phyloP scores from a whole-genome alignment of 30 jellyfish, hydroid and myxozoan species.

The Cassiopea andromeda region DNA sequence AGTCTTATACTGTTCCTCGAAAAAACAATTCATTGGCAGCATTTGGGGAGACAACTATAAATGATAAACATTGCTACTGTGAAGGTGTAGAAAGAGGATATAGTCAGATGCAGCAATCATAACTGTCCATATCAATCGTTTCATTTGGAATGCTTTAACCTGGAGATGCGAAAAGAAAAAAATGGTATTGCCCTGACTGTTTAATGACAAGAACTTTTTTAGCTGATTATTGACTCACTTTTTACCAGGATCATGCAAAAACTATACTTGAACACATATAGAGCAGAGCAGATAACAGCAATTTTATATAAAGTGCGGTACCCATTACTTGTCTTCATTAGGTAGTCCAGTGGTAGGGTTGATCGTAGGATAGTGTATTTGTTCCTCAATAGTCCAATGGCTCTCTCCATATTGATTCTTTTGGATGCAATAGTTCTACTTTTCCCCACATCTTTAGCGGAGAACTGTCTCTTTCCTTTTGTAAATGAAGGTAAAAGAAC shows the following conservation, averaged over 20 bases:
- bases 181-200: not conserved
- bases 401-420: not conserved
- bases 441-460: not conserved
- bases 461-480: not conserved
- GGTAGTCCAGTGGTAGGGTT: not conserved
- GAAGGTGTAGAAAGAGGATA: not conserved
- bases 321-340: not conserved
- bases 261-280: not conserved
- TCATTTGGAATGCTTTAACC: not conserved
- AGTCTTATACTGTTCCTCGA: not conserved
- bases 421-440: not conserved
- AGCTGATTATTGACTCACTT: not conserved
- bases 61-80: not conserved
- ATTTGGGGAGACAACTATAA: not conserved
- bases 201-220: not conserved
- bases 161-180: not conserved
- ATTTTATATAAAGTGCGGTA: not conserved
- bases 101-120: not conserved
- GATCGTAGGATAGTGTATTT: not conserved
- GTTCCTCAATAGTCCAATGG: not conserved
- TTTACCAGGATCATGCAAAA: not conserved
- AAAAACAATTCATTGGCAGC: not conserved
- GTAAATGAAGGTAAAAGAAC: not conserved
- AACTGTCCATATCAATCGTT: not conserved
- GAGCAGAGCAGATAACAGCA: not conserved